Evolutionary conservation across 2,888 invertebrate genomes (phyloP).

Genomic region (Platerodrilus igneus): DNA sequence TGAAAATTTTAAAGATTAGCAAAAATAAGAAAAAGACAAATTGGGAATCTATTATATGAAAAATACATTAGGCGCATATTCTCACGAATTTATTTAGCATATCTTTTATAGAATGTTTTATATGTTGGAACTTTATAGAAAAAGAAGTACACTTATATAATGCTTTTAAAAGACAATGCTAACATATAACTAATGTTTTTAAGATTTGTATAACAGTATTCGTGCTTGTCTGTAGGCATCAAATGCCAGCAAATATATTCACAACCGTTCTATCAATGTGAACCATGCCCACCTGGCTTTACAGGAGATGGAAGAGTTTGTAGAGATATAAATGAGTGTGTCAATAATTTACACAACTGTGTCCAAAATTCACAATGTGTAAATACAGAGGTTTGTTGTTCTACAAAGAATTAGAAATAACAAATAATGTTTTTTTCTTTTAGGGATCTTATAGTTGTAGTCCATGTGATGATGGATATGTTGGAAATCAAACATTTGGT

Average conservation of each 20-base stretch:
- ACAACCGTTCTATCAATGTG: constrained; percentile 73
- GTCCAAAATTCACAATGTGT: constrained; percentile 74
- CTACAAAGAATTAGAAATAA: no score
- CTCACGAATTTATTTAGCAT: no score
- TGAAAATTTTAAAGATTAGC: no score
- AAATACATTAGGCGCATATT: no score
- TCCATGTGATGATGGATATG: constrained; percentile 68
- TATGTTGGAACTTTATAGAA: no score
- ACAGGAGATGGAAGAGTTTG: constrained; percentile 71
- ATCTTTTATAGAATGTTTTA: no score
- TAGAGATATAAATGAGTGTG: constrained; percentile 51
- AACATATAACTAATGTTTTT: no score
- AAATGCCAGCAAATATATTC: constrained; percentile 57
- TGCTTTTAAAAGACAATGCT: no score
- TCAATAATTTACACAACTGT: constrained; percentile 65
- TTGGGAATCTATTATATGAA: no score
- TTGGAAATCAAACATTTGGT: constrained; percentile 76
- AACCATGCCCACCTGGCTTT: constrained; percentile 64
- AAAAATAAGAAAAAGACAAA: no score
- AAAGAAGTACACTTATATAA: no score
- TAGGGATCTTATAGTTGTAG: constrained; percentile 86
- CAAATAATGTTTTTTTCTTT: constrained; percentile 30
- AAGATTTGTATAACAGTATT: no score
- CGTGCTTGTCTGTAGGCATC: constrained; percentile 50
- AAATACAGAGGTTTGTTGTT: constrained; percentile 51